Evolutionary conservation across 2,888 invertebrate genomes (phyloP).

Genomic region (Epinotia brunnichana): DNA sequence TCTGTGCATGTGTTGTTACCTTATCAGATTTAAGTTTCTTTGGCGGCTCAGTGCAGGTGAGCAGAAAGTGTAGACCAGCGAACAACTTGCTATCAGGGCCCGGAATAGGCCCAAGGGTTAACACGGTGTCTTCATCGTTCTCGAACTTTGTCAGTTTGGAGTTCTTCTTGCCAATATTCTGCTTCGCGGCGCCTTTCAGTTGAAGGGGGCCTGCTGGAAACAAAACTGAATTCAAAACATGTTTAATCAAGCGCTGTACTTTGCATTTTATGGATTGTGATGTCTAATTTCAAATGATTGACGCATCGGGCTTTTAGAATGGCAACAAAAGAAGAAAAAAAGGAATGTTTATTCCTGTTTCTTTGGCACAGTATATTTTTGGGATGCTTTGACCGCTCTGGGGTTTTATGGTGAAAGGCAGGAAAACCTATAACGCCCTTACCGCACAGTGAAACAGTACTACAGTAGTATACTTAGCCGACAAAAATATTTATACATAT

Average conservation of each 20-base stretch:
- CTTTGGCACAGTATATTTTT: too few species aligned
- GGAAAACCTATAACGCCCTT: too few species aligned
- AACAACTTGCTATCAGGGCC: slow-evolving; percentile 74
- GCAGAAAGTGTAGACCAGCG: slow-evolving; percentile 81
- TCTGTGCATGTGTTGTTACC: too few species aligned
- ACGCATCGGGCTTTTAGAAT: too few species aligned
- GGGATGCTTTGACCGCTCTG: too few species aligned
- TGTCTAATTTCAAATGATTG: background rate
- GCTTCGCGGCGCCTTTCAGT: slow-evolving; percentile 81
- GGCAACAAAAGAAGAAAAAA: too few species aligned
- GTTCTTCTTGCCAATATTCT: slow-evolving; percentile 80
- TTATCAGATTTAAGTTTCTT: slow-evolving; percentile 53
- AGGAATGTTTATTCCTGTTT: too few species aligned
- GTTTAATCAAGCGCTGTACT: background rate
- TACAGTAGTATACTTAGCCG: too few species aligned
- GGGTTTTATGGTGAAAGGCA: too few species aligned
- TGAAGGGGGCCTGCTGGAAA: slow-evolving; percentile 75
- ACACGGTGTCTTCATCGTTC: slow-evolving; percentile 75
- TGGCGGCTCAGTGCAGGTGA: slow-evolving; percentile 83
- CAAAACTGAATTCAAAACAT: slow-evolving; percentile 19
- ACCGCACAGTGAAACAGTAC: too few species aligned
- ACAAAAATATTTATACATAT: too few species aligned
- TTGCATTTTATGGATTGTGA: background rate
- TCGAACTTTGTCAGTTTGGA: slow-evolving; percentile 78
- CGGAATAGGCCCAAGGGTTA: slow-evolving; percentile 83